Evolutionary conservation across 2,797 vertebrate genomes (phyloP), one percentile per base, ranked within the genome.

Genomic region (Sebastes cheni): DNA sequence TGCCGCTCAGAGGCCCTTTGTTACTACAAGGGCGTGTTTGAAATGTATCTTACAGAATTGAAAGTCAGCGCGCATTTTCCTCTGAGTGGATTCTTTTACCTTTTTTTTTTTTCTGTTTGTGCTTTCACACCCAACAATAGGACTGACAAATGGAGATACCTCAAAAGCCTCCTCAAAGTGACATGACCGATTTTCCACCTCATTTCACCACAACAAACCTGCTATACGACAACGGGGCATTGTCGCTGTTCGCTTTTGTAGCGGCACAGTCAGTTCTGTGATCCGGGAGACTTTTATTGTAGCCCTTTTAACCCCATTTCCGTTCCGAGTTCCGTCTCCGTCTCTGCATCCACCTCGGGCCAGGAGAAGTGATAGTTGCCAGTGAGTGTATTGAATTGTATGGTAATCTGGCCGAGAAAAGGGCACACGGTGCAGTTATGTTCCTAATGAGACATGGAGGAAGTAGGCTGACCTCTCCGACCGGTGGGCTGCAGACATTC

Each of bases 381-480:
- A 73, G 59, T 27, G 76, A 87, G 77, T 83, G 69, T 77, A 80
- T 86, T 88, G 82, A 86, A 92, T 86, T 70, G 83, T 84, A 84
- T 86, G 75, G 67, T 90, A 89, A 93, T 92, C 32, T 55, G 8
- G 14, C 55, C 25, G 77, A 79, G 83, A 80, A 88, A 88, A 90
- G 86, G 88, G 72, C 84, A 87, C 64, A 61, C 22, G 2, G 73
- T 75, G 86, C 84, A 79, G 88, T 83, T 89, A 72, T 85, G 80
- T 73, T 86, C 78, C 77, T 89, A 88, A 88, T 91, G 86, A 91
- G 91, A 90, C 84, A 83, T 59, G 67, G 81, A 87, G 81, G 73
- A 91, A 90, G 79, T 62, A 42, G 86, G 34, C 79, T 90, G 91
- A 90, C 85, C 86, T 84, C 85, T 86, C 66, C 27, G 73, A 79